Evolutionary conservation across 2,797 vertebrate species (phyloP), one percentile per base, ranked within the genome.

Genomic region (Schizothorax lantsangensis): DNA sequence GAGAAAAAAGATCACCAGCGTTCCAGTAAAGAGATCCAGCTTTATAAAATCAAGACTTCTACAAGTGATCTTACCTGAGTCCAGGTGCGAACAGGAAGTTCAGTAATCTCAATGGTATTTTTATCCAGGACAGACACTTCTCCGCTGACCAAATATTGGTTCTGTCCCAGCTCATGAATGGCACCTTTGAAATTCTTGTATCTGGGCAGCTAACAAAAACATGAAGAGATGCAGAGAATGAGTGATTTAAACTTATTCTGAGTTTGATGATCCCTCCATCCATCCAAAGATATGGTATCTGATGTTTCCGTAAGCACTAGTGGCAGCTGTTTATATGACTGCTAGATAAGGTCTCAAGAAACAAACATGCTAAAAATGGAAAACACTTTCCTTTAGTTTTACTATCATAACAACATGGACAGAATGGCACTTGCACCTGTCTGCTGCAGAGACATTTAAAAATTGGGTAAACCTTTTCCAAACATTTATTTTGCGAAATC

Each of bases 21-120:
- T 52, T 52, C 5, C 23, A 78, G 23, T 26, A 64, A 68, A 75
- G 36, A 77, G 19, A n/a, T 62, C 21, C 36, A 40, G 47, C 47
- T 33, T 81, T 64, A 68, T 49, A 12, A 43, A 38, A 11, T 38
- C 36, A 1, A 36, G 69, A 84, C 62, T 38, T 59, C 19, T 8
- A 45, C 0, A 23, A 5, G 17, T 36, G 47, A 21, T 6, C 91
- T 86, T 92, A 99, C 98, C 97, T 99, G 98, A 86, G 98, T 99
- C 98, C 98, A 99, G 11, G 98, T 99, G 90, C 98, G 96, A 69
- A 99, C 95, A n/a, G 98, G 98, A 94, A 99, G 97, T 91, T 99
- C 98, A 68, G 96, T 99, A 93, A 99, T 98, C 93, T 99, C 98
- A 4, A 99, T 95, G 59, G 97, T 99, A 94, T 97, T 98, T 89